These are phyloP conservation scores for Naso thynnoides DNA, from an alignment of 2,797 vertebrate genomes.

Conservation along the genomic window DNA sequence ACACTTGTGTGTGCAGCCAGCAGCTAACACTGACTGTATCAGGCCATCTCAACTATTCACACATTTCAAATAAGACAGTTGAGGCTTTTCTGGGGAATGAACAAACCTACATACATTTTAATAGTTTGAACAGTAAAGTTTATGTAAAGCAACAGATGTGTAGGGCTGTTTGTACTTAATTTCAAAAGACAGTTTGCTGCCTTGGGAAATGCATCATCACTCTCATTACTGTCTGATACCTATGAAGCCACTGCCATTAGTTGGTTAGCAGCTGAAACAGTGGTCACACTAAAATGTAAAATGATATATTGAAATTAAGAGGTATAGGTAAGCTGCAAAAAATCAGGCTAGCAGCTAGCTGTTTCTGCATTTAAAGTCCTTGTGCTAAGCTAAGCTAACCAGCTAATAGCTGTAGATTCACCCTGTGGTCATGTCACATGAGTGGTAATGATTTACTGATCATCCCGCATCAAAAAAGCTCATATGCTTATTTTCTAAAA, in stretches of 20 bases:
- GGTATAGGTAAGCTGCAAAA: not conserved
- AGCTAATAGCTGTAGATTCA: not conserved
- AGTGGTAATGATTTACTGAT: not conserved
- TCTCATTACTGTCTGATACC: not conserved
- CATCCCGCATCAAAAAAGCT: not conserved
- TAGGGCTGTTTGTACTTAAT: not conserved
- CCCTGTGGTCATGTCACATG: no score
- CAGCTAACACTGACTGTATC: not conserved
- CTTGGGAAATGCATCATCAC: not conserved
- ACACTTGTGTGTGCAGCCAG: not conserved
- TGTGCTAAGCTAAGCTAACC: slow-evolving; percentile 12
- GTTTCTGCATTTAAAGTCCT: not conserved
- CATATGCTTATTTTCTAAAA: not conserved
- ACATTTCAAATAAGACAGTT: not conserved
- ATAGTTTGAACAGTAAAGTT: not conserved
- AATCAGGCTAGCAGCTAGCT: no score
- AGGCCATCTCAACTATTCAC: not conserved
- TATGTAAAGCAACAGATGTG: slow-evolving; percentile 5
- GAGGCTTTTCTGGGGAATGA: not conserved
- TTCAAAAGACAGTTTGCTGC: not conserved
- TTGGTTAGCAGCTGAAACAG: not conserved
- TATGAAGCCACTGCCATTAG: slow-evolving; percentile 1
- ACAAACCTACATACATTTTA: not conserved
- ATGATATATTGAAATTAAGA: not conserved
- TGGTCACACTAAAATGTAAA: not conserved